Evolutionary conservation across 2,113 vertebrate species (phyloP).

Genomic region (Sarotherodon lohbergeri): DNA sequence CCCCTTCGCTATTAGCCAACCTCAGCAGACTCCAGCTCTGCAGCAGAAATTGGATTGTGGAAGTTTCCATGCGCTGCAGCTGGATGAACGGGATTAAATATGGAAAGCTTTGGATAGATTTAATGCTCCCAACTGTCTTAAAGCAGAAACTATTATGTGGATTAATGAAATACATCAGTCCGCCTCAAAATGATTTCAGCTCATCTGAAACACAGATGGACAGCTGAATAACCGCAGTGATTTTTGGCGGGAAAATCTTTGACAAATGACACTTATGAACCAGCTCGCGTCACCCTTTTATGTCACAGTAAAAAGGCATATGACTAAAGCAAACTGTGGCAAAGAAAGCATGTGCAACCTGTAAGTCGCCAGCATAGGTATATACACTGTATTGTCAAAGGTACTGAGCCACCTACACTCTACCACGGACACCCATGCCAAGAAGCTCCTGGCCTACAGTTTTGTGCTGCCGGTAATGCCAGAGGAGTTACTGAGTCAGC

Average conservation of each 20-base stretch:
- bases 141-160: slow-evolving; percentile 27
- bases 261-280: background rate
- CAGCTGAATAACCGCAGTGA: background rate
- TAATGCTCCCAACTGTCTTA: slow-evolving; percentile 40
- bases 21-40: background rate
- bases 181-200: background rate
- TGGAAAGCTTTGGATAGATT: slow-evolving; percentile 47
- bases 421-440: background rate
- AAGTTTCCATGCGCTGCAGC: slow-evolving; percentile 40
- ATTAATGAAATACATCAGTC: slow-evolving; percentile 34
- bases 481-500: background rate
- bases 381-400: background rate
- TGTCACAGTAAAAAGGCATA: background rate
- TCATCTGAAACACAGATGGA: background rate
- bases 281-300: background rate
- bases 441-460: background rate
- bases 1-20: background rate
- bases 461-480: background rate
- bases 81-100: slow-evolving; percentile 59
- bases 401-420: background rate
- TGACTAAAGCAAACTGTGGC: background rate
- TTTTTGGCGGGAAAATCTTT: background rate
- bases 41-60: slow-evolving; percentile 48
- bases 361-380: background rate
- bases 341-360: background rate